Evolutionary conservation across 2,113 vertebrate genomes (phyloP).

Genomic region (Ailurus styani): DNA sequence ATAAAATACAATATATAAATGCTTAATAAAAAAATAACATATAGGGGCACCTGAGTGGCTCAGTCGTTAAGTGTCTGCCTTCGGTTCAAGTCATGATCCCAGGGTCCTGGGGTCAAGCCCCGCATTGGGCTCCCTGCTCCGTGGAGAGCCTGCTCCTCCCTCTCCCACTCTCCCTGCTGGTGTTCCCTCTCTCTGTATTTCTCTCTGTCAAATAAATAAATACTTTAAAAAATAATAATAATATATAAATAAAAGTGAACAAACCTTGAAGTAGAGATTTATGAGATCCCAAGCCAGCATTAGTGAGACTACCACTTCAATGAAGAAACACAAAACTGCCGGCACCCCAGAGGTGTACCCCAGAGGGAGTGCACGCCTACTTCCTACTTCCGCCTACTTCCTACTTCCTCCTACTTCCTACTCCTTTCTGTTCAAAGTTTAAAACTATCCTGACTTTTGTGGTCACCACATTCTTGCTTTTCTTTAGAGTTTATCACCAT

Average conservation of each 20-base stretch:
- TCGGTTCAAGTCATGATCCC: too few species aligned
- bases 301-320: not conserved
- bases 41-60: too few species aligned
- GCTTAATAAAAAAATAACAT: too few species aligned
- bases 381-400: not conserved
- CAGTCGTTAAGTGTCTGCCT: too few species aligned
- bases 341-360: rapidly evolving
- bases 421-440: not conserved
- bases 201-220: too few species aligned
- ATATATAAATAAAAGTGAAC: not conserved
- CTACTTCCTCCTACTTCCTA: not conserved
- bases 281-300: not conserved
- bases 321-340: not conserved
- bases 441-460: not conserved
- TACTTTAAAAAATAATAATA: too few species aligned
- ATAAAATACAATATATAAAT: not conserved
- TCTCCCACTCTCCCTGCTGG: too few species aligned
- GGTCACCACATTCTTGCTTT: not conserved
- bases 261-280: not conserved
- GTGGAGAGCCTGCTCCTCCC: too few species aligned
- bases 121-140: too few species aligned
- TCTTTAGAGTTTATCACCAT: not conserved
- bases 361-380: not conserved
- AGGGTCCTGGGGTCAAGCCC: too few species aligned
- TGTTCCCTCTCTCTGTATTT: too few species aligned